Evolutionary conservation across 2,113 vertebrate species (phyloP), one percentile per base, ranked within the genome.

Genomic region (Onychorhynchus coronatus): DNA sequence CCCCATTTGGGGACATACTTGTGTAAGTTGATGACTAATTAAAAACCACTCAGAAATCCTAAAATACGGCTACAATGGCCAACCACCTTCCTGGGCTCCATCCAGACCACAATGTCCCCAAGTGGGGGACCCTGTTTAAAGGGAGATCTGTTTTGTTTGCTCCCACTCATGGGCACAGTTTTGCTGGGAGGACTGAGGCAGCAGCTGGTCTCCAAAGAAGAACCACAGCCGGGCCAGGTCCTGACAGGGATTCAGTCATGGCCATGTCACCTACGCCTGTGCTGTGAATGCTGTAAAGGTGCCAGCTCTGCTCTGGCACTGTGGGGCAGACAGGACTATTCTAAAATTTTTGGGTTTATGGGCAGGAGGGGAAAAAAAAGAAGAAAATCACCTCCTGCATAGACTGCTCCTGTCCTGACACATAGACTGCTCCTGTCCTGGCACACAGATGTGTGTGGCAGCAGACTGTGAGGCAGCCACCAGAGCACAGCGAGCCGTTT

Each of bases 371-470:
- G 11, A 0, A 1, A 24, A 6, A 7, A 11, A 41, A 8, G 31
- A 67, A 37, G 10, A 27, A 35, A 77, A 59, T 4, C 11, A 56
- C 27, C 14, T 66, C 62, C 47, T 41, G 24, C 24, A 30, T 0
- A 16, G 46, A 7, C 31, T 44, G 19, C 8, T 95, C 33, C 17
- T 7, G 19, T 14, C 13, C 12, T 44, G 7, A 30, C 15, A 5
- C 0, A 0, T 3, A 23, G 33, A 11, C 39, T 12, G 39, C 39
- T 95, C 31, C 17, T 7, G 19, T 14, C 13, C 12, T 44, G 7
- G 33, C 15, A 5, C 0, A 0, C 2, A 23, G 33, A 11, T 7
- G 4, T 0, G 22, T 4, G 13, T 6, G 35, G 46, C n/a, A 83
- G 47, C n/a, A 52, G 47, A 4, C 10, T 7, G 11, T 31, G 21